phyloP scores from a whole-genome alignment of 2,888 invertebrate species.

The Drosophila borborema region DNA sequence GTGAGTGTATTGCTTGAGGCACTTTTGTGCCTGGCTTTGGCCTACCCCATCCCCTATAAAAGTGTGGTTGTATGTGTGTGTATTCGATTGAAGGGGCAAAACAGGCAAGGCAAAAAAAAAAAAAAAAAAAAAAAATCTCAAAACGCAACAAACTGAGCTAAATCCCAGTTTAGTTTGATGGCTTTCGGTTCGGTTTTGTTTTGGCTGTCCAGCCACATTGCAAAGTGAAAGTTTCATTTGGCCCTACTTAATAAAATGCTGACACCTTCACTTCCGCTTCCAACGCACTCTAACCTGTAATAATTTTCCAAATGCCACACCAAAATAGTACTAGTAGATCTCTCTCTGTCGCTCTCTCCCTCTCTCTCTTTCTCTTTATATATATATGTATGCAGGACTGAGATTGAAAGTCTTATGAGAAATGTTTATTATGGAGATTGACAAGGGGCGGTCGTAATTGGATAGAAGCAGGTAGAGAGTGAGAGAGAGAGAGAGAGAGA shows the following conservation, averaged over 20 bases:
- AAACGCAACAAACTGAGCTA: conserved; percentile 73
- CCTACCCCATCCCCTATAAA: conserved; percentile 24
- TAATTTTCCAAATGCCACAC: conserved; percentile 10
- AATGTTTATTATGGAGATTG: conserved; percentile 7
- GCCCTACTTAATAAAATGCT: conserved; percentile 57
- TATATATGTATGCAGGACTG: not conserved
- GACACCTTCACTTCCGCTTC: conserved; percentile 32
- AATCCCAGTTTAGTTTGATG: conserved; percentile 71
- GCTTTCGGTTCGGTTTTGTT: conserved; percentile 42
- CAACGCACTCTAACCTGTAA: conserved; percentile 15
- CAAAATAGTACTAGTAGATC: not conserved
- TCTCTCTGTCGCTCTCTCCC: not conserved
- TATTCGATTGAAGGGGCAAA: conserved; percentile 64
- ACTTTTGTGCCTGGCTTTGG: conserved; percentile 43
- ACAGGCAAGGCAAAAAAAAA: conserved; percentile 28
- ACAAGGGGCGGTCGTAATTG: not conserved
- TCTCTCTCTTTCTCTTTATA: not conserved
- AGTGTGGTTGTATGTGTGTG: conserved; percentile 35
- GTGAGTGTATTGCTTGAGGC: conserved; percentile 48
- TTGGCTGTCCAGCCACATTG: conserved; percentile 45
- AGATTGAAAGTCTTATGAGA: conserved; percentile 17
- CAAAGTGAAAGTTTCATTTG: conserved; percentile 50
- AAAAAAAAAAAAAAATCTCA: conserved; percentile 59
- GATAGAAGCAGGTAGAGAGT: not conserved
- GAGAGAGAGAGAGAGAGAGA: not conserved